Conservation (phyloP, 2,797 vertebrate genomes). For the Okamejei kenojei region DNA sequence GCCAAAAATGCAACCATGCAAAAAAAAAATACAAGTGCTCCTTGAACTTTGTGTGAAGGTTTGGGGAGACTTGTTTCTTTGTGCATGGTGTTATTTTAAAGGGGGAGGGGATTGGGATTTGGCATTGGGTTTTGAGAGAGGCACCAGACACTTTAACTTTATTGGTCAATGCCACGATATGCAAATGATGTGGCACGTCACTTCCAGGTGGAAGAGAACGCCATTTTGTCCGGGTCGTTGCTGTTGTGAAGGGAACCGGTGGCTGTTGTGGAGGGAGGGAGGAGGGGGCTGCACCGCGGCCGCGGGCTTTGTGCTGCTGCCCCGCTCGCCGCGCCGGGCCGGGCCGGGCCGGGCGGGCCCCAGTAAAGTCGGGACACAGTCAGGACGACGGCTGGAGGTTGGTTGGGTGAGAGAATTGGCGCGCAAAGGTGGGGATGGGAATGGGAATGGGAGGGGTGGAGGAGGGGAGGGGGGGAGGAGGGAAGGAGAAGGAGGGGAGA, state of each 20-base stretch:
- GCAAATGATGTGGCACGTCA: conserved; percentile 77
- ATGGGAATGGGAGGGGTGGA: neutral
- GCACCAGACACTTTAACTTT: neutral
- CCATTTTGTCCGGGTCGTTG: conserved; percentile 76
- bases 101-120: too few species aligned
- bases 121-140: neutral
- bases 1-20: too few species aligned
- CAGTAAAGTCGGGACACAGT: neutral
- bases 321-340: too few species aligned
- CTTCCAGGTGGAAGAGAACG: conserved; percentile 81
- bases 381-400: neutral
- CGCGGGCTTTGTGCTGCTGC: too few species aligned
- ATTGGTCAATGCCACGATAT: conserved; percentile 72
- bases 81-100: neutral
- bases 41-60: neutral
- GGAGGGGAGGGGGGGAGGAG: too few species aligned
- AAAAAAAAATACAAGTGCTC: too few species aligned
- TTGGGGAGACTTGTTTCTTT: neutral
- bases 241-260: conserved; percentile 50
- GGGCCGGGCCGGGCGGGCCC: too few species aligned
- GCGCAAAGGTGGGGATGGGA: neutral
- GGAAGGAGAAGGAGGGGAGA: neutral
- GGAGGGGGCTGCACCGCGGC: too few species aligned
- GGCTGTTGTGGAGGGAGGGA: too few species aligned
- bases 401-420: neutral